Conservation (phyloP, 2,797 vertebrate genomes). For the Vespertilio murinus region DNA sequence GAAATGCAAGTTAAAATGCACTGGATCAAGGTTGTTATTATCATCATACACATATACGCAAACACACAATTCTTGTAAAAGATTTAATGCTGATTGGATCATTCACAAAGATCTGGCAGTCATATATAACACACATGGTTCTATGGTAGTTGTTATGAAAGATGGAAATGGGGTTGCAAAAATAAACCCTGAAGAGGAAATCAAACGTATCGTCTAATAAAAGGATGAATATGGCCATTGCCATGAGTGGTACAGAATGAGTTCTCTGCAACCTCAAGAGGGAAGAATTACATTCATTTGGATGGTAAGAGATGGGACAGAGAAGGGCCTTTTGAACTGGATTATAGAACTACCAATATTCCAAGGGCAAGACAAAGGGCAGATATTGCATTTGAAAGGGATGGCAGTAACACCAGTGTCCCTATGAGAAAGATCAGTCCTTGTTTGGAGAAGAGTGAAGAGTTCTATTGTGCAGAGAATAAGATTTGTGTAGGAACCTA, state of each 20-base stretch:
- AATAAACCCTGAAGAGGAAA: neutral
- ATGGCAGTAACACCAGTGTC: neutral
- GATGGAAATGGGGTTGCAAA: neutral
- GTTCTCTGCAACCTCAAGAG: neutral
- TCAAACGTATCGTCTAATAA: neutral
- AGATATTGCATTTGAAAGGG: neutral
- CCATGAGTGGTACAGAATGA: neutral
- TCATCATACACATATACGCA: neutral
- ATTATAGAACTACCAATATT: neutral
- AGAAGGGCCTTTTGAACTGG: neutral
- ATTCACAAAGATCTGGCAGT: neutral
- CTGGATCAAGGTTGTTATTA: neutral
- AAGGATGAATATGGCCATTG: neutral
- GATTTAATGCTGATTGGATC: neutral
- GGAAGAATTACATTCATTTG: neutral
- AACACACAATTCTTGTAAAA: neutral
- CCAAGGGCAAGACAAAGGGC: neutral
- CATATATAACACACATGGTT: neutral
- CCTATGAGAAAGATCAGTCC: neutral
- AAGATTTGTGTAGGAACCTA: neutral
- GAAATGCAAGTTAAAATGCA: conserved; percentile 6
- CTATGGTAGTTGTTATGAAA: neutral
- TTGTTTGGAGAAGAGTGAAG: neutral
- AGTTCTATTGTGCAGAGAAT: neutral
- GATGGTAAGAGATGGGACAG: neutral